Percentiles rank a stretch among this genome's conserved stretches.
Conservation (phyloP, 2,888 invertebrate genomes). For the Tinea semifulvella region DNA sequence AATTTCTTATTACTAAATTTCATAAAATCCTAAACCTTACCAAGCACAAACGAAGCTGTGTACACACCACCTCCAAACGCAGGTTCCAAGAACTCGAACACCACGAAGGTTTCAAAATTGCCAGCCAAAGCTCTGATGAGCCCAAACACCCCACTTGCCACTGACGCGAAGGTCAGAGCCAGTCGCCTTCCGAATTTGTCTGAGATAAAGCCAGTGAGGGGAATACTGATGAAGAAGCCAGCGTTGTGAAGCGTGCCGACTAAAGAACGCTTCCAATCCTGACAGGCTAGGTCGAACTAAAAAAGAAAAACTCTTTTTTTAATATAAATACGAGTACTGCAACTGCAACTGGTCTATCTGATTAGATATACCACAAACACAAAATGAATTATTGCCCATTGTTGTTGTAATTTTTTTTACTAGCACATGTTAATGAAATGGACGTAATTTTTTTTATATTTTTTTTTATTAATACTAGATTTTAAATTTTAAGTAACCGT, state of each 20-base stretch:
- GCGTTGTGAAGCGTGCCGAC: conserved; percentile 79
- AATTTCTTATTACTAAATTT: no score
- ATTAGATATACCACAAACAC: no score
- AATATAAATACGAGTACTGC: no score
- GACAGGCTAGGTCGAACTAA: conserved; percentile 59
- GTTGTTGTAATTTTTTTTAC: no score
- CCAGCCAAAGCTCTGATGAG: conserved; percentile 65
- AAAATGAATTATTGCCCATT: no score
- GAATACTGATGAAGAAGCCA: conserved; percentile 78
- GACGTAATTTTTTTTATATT: no score
- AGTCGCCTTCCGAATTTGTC: conserved; percentile 73
- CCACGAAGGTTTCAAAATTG: conserved; percentile 66
- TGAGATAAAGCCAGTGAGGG: conserved; percentile 75
- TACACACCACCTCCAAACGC: conserved; percentile 67
- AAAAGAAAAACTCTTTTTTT: not conserved
- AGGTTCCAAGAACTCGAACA: conserved; percentile 68
- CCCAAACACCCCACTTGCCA: conserved; percentile 65
- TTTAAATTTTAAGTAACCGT: no score
- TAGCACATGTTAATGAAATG: no score
- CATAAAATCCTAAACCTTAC: no score
- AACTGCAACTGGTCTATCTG: no score
- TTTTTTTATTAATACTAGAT: no score
- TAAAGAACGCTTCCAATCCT: conserved; percentile 77
- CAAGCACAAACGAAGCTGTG: conserved; percentile 68
- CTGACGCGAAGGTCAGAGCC: conserved; percentile 64